These are phyloP conservation scores for Nomada hirtipes DNA, from an alignment of 2,888 invertebrate species.

Conservation along the genomic window DNA sequence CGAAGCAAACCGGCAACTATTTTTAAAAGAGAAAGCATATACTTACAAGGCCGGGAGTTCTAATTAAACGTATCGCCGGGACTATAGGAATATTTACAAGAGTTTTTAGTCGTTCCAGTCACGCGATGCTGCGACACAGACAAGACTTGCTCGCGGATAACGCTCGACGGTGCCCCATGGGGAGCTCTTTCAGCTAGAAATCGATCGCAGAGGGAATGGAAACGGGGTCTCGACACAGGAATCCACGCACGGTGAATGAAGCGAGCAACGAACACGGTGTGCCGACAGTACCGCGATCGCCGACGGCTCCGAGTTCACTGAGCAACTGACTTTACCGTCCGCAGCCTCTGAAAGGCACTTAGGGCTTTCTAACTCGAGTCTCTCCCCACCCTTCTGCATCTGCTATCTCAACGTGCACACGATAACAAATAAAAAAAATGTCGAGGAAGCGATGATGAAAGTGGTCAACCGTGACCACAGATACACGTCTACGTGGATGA, in stretches of 20 bases:
- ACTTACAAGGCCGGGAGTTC: constrained; percentile 56
- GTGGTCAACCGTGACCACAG: not conserved
- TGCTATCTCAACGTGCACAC: constrained; percentile 45
- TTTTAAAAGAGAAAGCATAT: constrained; percentile 61
- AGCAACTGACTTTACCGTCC: constrained; percentile 75
- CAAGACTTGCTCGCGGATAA: not conserved
- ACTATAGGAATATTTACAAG: constrained; percentile 20
- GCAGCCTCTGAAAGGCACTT: constrained; percentile 69
- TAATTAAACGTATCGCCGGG: constrained; percentile 43
- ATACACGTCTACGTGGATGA: not conserved
- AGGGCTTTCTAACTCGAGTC: constrained; percentile 71
- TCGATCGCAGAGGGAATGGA: constrained; percentile 23
- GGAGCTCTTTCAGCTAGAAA: not conserved
- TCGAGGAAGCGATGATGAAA: constrained; percentile 16
- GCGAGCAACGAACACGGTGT: not conserved
- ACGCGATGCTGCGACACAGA: not conserved
- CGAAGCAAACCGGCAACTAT: constrained; percentile 36
- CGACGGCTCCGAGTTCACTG: constrained; percentile 77
- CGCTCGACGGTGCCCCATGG: not conserved
- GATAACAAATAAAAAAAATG: constrained; percentile 34
- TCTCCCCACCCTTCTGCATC: constrained; percentile 50
- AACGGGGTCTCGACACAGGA: constrained; percentile 45
- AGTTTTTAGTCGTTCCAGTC: not conserved
- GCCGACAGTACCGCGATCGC: constrained; percentile 70
- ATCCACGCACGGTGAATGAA: constrained; percentile 16